Evolutionary conservation across 2,797 vertebrate species (phyloP).

Genomic region (Pipistrellus pygmaeus): DNA sequence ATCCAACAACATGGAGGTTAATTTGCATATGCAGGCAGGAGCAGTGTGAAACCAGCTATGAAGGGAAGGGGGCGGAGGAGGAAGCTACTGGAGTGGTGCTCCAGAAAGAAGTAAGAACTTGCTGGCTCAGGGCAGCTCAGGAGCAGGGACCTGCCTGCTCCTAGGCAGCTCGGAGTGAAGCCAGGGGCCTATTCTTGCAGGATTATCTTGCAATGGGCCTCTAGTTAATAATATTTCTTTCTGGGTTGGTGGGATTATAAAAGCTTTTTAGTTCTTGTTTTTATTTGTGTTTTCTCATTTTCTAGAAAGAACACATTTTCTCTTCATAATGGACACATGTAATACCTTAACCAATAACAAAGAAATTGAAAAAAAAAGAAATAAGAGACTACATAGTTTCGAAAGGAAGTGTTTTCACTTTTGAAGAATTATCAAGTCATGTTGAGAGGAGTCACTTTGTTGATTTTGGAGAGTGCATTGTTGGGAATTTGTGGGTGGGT

Average conservation of each 20-base stretch:
- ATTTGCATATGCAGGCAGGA: too few relatives aligned
- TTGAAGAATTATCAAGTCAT: background rate
- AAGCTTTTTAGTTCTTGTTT: background rate
- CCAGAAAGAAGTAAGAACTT: too few relatives aligned
- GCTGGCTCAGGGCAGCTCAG: too few relatives aligned
- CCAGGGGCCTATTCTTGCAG: too few relatives aligned
- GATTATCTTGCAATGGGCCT: too few relatives aligned
- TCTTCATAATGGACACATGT: background rate
- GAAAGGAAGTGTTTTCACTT: background rate
- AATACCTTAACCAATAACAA: too few relatives aligned
- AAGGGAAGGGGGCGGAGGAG: too few relatives aligned
- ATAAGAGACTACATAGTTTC: background rate
- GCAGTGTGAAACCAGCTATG: too few relatives aligned
- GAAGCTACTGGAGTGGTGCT: too few relatives aligned
- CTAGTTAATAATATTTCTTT: background rate
- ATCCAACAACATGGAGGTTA: too few relatives aligned
- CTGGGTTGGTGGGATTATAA: background rate
- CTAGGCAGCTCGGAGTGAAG: too few relatives aligned
- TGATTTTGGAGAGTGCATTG: background rate
- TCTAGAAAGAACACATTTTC: background rate
- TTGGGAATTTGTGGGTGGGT: background rate
- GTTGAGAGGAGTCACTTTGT: background rate
- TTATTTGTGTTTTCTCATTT: conserved; percentile 15
- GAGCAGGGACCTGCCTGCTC: too few relatives aligned
- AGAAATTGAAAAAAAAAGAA: background rate